A percentile compares a stretch with the other conserved stretches of the same genome.
phyloP scores from a whole-genome alignment of 2,113 vertebrate genomes.

The Oceanites oceanicus region DNA sequence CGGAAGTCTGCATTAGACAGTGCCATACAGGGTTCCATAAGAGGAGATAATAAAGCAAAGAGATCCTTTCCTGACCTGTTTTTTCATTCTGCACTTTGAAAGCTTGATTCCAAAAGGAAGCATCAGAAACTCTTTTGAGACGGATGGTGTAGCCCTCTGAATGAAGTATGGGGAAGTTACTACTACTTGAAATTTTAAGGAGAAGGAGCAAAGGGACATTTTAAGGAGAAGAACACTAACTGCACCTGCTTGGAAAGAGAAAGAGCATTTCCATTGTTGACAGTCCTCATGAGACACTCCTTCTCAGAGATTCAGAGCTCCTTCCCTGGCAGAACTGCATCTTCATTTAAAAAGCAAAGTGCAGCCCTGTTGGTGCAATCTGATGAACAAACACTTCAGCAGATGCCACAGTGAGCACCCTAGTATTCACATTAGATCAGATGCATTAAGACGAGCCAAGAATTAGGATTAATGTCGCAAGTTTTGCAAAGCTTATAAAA shows the following conservation, averaged over 20 bases:
- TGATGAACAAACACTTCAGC: neutral
- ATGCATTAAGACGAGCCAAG: neutral
- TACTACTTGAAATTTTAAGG: neutral
- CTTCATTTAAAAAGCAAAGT: neutral
- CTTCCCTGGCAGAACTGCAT: neutral
- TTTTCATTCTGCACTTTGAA: neutral
- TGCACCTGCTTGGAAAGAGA: neutral
- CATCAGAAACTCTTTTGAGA: neutral
- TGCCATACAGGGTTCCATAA: neutral
- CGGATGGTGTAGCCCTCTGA: neutral
- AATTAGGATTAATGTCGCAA: neutral
- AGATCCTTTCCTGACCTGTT: neutral
- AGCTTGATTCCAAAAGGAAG: neutral
- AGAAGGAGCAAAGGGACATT: neutral
- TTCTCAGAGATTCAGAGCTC: neutral
- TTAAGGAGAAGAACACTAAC: neutral
- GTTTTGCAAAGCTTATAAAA: neutral
- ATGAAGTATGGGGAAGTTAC: neutral
- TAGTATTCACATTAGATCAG: neutral
- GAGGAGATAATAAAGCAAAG: neutral
- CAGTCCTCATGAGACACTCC: neutral
- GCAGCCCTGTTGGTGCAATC: neutral
- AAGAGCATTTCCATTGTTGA: neutral
- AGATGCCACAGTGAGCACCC: neutral
- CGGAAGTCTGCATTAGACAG: neutral